These are phyloP conservation scores for Nesidiocoris tenuis DNA, from an alignment of 2,888 invertebrate species.

Conservation along the genomic window DNA sequence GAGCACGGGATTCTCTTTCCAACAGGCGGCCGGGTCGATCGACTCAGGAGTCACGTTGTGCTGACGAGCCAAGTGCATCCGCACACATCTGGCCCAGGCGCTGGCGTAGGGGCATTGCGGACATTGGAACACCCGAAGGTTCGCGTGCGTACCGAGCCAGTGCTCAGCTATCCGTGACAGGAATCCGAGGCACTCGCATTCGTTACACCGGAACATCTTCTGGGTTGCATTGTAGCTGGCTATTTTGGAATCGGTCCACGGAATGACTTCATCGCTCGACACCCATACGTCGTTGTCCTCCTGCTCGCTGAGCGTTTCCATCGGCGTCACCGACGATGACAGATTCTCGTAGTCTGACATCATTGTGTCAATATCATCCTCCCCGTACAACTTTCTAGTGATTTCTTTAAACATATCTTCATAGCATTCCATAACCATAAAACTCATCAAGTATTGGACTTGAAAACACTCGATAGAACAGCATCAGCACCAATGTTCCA, in stretches of 20 bases:
- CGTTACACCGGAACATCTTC: slow-evolving; percentile 71
- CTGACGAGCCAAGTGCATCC: slow-evolving; percentile 70
- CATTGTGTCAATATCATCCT: slow-evolving; percentile 56
- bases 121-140: slow-evolving; percentile 64
- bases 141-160: slow-evolving; percentile 73
- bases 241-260: slow-evolving; percentile 76
- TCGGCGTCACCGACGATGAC: slow-evolving; percentile 27
- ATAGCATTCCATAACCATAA: slow-evolving; percentile 62
- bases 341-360: slow-evolving; percentile 58
- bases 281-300: slow-evolving; percentile 62
- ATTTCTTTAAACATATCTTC: slow-evolving; percentile 91
- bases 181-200: slow-evolving; percentile 75
- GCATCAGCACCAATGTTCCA: slow-evolving; percentile 19
- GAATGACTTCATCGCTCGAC: slow-evolving; percentile 68
- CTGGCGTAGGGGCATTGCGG: slow-evolving; percentile 72
- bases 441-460: slow-evolving; percentile 31
- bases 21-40: slow-evolving; percentile 54
- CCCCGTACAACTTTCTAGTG: slow-evolving; percentile 85
- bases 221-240: slow-evolving; percentile 77
- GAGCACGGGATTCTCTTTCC: slow-evolving; percentile 71
- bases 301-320: slow-evolving; percentile 34
- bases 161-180: slow-evolving; percentile 72
- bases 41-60: slow-evolving; percentile 66
- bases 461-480: slow-evolving; percentile 2
- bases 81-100: slow-evolving; percentile 73